These are phyloP conservation scores for Columba guinea DNA, from an alignment of 2,797 vertebrate genomes.

Conservation along the genomic window DNA sequence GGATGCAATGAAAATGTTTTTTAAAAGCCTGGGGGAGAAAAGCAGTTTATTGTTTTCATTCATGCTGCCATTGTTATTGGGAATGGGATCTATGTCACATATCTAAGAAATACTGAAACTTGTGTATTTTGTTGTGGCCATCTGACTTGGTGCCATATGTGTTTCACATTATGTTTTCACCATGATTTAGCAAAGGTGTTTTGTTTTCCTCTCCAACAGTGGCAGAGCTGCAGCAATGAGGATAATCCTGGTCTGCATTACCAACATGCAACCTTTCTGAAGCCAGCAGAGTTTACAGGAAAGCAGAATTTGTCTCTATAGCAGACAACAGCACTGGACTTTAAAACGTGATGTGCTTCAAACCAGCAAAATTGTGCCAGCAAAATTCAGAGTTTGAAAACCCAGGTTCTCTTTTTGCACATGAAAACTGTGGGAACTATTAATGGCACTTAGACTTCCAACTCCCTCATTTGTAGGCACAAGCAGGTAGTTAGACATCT, in stretches of 20 bases:
- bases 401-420: background rate
- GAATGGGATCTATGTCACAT: background rate
- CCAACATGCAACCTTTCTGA: background rate
- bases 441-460: background rate
- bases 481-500: slow-evolving; percentile 7
- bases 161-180: background rate
- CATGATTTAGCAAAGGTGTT: background rate
- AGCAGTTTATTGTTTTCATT: background rate
- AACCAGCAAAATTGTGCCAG: background rate
- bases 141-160: background rate
- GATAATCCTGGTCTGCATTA: background rate
- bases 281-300: background rate
- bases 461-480: background rate
- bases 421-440: background rate
- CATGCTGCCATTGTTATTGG: background rate
- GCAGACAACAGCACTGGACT: background rate
- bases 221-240: background rate
- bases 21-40: slow-evolving; percentile 14
- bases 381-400: slow-evolving; percentile 1
- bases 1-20: background rate
- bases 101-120: background rate
- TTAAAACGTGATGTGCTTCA: background rate
- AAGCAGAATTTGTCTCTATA: background rate
- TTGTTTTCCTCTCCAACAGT: background rate
- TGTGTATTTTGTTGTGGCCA: background rate